Conservation (phyloP, 64 coral and sea anemone species). For the Hydrozoanthus tunicans region DNA sequence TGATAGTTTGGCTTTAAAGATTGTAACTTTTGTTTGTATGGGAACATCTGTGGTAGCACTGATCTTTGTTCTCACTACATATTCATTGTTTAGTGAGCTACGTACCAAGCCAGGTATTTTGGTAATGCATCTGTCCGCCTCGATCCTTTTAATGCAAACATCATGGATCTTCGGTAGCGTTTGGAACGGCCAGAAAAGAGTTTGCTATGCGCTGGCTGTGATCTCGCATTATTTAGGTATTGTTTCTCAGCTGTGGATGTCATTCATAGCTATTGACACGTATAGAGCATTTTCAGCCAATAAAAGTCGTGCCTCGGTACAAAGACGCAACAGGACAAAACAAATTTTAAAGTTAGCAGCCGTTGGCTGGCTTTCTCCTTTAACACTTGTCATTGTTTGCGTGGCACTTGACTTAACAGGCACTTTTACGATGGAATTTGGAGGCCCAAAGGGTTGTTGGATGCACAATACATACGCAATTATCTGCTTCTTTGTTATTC, state of each 20-base stretch:
- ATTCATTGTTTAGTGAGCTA: background rate
- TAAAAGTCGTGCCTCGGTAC: background rate
- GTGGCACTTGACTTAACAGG: background rate
- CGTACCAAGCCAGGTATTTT: slow-evolving; percentile 1
- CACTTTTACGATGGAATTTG: slow-evolving; percentile 13
- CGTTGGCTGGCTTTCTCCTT: background rate
- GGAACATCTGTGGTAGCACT: background rate
- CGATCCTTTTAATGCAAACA: background rate
- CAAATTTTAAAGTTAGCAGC: background rate
- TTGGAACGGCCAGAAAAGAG: background rate
- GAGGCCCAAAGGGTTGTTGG: background rate
- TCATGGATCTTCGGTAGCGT: background rate
- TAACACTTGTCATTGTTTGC: background rate
- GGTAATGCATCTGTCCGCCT: slow-evolving; percentile 1
- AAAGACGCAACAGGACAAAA: background rate
- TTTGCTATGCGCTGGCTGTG: background rate
- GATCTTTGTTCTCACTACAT: slow-evolving; percentile 11
- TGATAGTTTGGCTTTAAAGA: background rate
- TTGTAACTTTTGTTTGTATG: slow-evolving; percentile 14
- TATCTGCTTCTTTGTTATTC: slow-evolving; percentile 13
- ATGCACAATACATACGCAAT: background rate
- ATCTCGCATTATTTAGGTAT: background rate
- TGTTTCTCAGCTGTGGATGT: slow-evolving; percentile 14
- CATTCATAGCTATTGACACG: slow-evolving; percentile 19
- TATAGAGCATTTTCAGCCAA: slow-evolving; percentile 1